Evolutionary conservation across 2,888 invertebrate genomes (phyloP), one percentile per base, ranked within the genome.

Genomic region (Mythimna lalbum): DNA sequence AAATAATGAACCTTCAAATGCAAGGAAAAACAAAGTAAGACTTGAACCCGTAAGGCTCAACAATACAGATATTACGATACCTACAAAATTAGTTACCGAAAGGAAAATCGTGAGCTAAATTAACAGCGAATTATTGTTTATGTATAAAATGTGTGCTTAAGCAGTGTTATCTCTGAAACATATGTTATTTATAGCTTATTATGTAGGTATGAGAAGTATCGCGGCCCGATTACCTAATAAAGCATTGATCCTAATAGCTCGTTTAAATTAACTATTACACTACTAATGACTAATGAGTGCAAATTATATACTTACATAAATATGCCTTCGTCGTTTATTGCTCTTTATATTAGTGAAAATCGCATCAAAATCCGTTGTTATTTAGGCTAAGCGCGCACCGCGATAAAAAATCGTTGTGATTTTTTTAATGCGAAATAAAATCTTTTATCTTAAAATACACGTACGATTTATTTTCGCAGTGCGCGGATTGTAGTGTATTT

Each of bases 171-270:
- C 64, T 14, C 43, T 43, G 64, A 39, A 52, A 57, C 27, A n/a
- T 14, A 23, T 39, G 78, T 78, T 78, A 78, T 76, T 78, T 57
- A 72, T 72, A 64, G 47, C 14, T 14, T 19, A 9, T 39, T 52
- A 77, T 33, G 53, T 67, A n/a, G n/a, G n/a, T n/a, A 49, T 21
- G 21, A 12, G 53, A 63, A 55, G 57, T 59, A 49, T 33, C 23
- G 9, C 19, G 2, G 43, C 27, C 21, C 19, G 52, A 57, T 62
- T 76, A 62, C 52, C 61, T 65, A 64, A 17, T 59, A 53, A 19
- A 33, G 57, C 47, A 31, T 59, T 67, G 52, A 52, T 74, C 50
- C 14, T 47, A 39, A 23, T 63, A 19, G 31, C n/a, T 47, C 63
- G 33, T 66, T 65, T 36, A 12, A 14, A 21, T 52, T 6, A 12